phyloP scores from a whole-genome alignment of 2,113 vertebrate species.

The Rynchops niger region DNA sequence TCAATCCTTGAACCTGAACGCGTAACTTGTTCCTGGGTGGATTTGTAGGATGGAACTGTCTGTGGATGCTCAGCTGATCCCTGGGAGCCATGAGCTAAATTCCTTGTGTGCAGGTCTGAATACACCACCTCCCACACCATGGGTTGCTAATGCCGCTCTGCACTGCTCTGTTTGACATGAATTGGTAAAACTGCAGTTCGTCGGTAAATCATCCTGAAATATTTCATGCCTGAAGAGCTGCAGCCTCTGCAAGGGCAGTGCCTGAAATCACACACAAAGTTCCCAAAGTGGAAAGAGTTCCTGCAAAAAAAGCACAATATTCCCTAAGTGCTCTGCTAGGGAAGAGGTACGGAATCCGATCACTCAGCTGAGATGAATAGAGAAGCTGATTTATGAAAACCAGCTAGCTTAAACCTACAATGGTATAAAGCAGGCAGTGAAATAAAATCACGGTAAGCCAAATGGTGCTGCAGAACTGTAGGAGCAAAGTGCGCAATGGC shows the following conservation, averaged over 20 bases:
- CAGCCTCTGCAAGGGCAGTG: neutral
- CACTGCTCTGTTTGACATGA: neutral
- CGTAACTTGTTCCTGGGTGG: neutral
- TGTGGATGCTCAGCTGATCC: neutral
- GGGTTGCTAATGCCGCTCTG: neutral
- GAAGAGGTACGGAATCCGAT: accelerated
- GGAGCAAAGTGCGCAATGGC: neutral
- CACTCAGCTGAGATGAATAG: neutral
- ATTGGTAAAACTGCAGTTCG: neutral
- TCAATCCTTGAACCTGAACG: neutral
- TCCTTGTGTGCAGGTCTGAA: neutral
- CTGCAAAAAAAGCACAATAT: neutral
- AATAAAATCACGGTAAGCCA: neutral
- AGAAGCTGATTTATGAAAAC: neutral
- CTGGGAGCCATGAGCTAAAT: neutral
- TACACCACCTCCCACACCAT: neutral
- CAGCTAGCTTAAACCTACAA: neutral
- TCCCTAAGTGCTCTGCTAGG: neutral
- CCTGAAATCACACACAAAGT: neutral
- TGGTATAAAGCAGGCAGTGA: neutral
- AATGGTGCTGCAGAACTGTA: neutral
- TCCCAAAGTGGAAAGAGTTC: neutral
- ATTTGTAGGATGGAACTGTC: neutral
- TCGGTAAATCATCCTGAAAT: neutral
- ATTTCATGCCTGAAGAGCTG: neutral